Evolutionary conservation across 2,113 vertebrate species (phyloP).

Genomic region (Sander vitreus): DNA sequence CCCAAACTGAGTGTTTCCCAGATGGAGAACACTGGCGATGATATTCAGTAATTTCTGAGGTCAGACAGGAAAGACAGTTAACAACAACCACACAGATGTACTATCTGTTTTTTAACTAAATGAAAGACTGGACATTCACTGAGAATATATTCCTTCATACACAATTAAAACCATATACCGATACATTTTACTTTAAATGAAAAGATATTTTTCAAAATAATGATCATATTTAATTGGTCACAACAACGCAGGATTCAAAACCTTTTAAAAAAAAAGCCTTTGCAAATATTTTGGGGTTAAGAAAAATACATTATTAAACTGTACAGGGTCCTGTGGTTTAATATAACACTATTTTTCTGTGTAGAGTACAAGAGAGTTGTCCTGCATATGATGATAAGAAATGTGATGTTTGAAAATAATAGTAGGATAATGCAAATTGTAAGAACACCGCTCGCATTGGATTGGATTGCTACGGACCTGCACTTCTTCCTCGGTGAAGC

Average conservation of each 20-base stretch:
- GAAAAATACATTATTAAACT: not conserved
- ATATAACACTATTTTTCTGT: not conserved
- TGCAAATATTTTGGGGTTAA: not conserved
- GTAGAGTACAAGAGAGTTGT: not conserved
- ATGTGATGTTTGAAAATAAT: constrained; percentile 7
- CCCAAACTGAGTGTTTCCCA: constrained; percentile 95
- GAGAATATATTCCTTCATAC: not conserved
- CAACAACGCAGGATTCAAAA: not conserved
- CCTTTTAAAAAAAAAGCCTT: not conserved
- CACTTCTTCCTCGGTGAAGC: constrained; percentile 91
- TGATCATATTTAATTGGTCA: not conserved
- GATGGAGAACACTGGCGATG: constrained; percentile 92
- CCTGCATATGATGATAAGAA: not conserved
- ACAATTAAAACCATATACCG: not conserved
- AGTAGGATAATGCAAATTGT: not conserved
- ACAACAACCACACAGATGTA: constrained; percentile 11
- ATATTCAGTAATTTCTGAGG: constrained; percentile 92
- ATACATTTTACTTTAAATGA: not conserved
- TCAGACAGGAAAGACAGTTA: constrained; percentile 18
- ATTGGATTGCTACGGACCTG: constrained; percentile 85
- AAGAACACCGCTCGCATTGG: not conserved
- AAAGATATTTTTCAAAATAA: not conserved
- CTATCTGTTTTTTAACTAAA: not conserved
- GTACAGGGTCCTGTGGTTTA: not conserved
- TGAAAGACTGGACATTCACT: too few species aligned